Conservation (phyloP, 2,113 vertebrate species). For the Brienomyrus longianalis region DNA sequence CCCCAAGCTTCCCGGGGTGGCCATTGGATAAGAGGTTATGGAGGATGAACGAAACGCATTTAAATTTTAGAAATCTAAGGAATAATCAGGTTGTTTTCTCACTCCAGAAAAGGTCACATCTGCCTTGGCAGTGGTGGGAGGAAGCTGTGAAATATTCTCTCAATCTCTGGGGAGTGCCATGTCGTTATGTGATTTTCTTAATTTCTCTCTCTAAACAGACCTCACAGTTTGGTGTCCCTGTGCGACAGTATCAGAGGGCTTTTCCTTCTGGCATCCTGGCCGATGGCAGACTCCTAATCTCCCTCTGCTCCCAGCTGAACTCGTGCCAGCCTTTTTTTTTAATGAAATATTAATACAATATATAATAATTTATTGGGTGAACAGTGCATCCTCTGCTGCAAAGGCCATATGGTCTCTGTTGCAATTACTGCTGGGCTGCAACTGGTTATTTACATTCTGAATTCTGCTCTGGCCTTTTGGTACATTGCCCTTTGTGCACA, state of each 20-base stretch:
- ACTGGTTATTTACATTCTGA: neutral
- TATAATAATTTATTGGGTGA: constrained; percentile 37
- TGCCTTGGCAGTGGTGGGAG: neutral
- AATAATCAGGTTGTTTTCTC: neutral
- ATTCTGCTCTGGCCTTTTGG: neutral
- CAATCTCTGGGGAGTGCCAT: neutral
- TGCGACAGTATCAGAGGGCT: constrained; percentile 10
- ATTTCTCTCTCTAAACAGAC: constrained; percentile 20
- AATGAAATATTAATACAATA: constrained; percentile 10
- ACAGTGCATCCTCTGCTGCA: constrained; percentile 29
- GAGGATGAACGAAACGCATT: neutral
- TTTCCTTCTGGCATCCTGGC: constrained; percentile 31
- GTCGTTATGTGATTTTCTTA: neutral
- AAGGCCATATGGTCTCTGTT: constrained; percentile 2
- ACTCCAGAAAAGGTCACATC: neutral
- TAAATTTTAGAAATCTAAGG: neutral
- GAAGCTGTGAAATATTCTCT: neutral
- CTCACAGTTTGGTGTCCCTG: constrained; percentile 16
- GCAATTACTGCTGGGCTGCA: neutral
- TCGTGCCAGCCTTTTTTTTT: neutral
- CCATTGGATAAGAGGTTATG: neutral
- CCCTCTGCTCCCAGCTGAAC: constrained; percentile 18
- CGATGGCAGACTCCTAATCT: constrained; percentile 27
- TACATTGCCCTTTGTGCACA: neutral
- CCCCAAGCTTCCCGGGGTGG: neutral